A percentile compares a stretch with the other conserved stretches of the same genome.
Evolutionary conservation across 92 coral and sea anemone genomes (phyloP).

Genomic region (Montipora capitata): DNA sequence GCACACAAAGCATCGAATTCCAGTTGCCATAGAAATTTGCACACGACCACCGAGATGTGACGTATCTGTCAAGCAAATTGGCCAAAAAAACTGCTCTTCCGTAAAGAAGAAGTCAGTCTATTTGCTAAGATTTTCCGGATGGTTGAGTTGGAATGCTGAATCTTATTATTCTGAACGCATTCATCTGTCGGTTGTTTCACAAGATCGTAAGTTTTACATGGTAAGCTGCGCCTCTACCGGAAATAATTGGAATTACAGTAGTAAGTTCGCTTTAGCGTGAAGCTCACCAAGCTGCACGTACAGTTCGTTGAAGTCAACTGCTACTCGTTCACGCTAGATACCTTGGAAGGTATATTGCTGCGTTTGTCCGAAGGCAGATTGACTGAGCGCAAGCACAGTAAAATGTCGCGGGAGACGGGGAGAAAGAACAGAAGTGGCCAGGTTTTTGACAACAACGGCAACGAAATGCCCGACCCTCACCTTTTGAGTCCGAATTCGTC

Average conservation of each 20-base stretch:
- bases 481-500: conserved; percentile 62
- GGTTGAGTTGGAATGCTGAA: conserved; percentile 44
- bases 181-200: conserved; percentile 26
- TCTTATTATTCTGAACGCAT: neutral
- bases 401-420: conserved; percentile 32
- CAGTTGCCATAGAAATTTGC: conserved; percentile 60
- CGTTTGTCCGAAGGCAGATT: conserved; percentile 15
- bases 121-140: conserved; percentile 63
- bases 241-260: conserved; percentile 31
- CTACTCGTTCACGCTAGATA: neutral
- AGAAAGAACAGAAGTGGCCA: conserved; percentile 45
- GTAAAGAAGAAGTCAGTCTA: conserved; percentile 3
- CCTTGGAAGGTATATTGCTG: conserved; percentile 12
- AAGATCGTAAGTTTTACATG: conserved; percentile 4
- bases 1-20: conserved; percentile 32
- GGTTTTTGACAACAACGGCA: conserved; percentile 42
- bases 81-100: conserved; percentile 17
- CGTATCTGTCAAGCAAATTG: conserved; percentile 31
- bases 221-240: conserved; percentile 26
- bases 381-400: conserved; percentile 29
- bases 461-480: conserved; percentile 38
- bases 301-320: no score
- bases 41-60: conserved; percentile 13
- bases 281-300: neutral
- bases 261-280: conserved; percentile 29